A percentile compares a stretch with the other conserved stretches of the same genome.
phyloP scores from a whole-genome alignment of 2,113 vertebrate species.

The Tachuris rubrigastra region DNA sequence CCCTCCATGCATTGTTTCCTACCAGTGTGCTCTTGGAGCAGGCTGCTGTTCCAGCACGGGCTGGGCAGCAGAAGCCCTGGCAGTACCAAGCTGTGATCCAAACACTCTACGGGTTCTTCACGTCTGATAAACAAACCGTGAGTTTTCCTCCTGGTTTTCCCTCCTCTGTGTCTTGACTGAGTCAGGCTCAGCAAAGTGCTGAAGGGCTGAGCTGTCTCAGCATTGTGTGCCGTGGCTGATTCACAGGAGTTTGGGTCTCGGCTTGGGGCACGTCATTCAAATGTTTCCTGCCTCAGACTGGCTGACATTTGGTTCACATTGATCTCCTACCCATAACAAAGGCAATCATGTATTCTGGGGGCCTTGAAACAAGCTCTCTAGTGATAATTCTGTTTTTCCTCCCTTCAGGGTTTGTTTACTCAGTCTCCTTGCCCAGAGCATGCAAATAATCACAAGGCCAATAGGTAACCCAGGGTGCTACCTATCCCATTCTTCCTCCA shows the following conservation, averaged over 20 bases:
- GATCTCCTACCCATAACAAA: not conserved
- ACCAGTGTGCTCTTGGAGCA: not conserved
- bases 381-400: not conserved
- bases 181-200: not conserved
- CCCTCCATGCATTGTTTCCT: not conserved
- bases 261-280: not conserved
- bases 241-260: not conserved
- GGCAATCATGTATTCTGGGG: not conserved
- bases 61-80: not conserved
- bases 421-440: not conserved
- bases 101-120: not conserved
- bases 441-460: not conserved
- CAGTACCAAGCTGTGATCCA: conserved; percentile 27
- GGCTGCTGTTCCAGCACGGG: conserved; percentile 6
- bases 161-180: not conserved
- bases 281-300: not conserved
- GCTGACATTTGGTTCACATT: not conserved
- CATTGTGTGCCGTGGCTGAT: not conserved
- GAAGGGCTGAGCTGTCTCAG: not conserved
- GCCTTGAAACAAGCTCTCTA: not conserved
- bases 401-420: not conserved
- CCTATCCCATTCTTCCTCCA: not conserved
- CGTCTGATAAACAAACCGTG: conserved; percentile 11
- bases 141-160: not conserved
- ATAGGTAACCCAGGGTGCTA: not conserved